These are phyloP conservation scores for Labeo calbasu DNA, from an alignment of 2,797 vertebrate genomes.

Conservation along the genomic window DNA sequence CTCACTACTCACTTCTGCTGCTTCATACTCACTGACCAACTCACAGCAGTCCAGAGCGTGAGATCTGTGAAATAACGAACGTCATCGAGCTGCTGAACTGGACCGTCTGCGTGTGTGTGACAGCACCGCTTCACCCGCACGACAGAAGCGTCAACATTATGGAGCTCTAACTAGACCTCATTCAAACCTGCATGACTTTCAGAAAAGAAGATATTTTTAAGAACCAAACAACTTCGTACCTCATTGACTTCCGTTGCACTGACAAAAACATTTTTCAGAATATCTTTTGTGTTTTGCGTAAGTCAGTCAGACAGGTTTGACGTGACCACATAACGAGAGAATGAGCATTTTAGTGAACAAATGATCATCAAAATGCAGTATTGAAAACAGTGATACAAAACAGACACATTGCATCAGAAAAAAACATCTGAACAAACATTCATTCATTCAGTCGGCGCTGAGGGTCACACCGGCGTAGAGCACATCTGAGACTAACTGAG, in stretches of 20 bases:
- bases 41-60: not conserved
- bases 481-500: not conserved
- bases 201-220: not conserved
- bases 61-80: not conserved
- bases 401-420: conserved; percentile 4
- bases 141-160: not conserved
- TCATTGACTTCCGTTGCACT: not conserved
- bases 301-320: not conserved
- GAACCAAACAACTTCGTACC: not conserved
- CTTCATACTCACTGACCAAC: not conserved
- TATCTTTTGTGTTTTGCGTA: not conserved
- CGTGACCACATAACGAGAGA: not conserved
- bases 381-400: not conserved
- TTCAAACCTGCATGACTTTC: not conserved
- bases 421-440: not conserved
- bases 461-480: not conserved
- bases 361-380: too few species aligned
- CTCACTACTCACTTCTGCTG: not conserved
- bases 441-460: not conserved
- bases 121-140: too few species aligned
- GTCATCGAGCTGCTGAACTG: not conserved
- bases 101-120: not conserved
- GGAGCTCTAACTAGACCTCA: not conserved
- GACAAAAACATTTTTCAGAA: not conserved
- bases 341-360: not conserved